Base-by-base conservation (phyloP, 23 tunicate species). In the Pegea sp. region DNA sequence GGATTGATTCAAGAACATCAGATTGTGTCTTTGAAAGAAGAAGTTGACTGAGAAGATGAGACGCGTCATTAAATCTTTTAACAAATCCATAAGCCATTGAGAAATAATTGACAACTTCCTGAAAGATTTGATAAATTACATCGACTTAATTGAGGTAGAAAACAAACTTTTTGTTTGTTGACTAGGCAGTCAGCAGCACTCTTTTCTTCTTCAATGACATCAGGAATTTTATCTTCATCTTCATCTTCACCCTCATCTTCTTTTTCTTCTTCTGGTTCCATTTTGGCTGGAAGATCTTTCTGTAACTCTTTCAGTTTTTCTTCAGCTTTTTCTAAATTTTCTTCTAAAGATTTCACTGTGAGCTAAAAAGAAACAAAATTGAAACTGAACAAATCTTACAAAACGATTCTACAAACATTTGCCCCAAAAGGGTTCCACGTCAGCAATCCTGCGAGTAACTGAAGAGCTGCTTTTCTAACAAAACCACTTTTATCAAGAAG, bases 1-100 rank as follows among this genome's bases (percentile, higher is more conserved):
- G 63, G 68, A 84, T 84, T 2, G 95, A 75, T 57, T 84, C 95
- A 30, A 84, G 30, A 2, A 84, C 76, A 59, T 84, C 95, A 33
- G 76, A 50, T n/a, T 62, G 69, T 3, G 68, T 56, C 29, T 28
- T 30, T 19, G 93, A 84, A 3, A 50, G 56, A 30, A 84, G 54
- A 2, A 84, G 57, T 22, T 84, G 79, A 59, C 76, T 63, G 30
- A 84, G 29, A 3, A 74, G 61, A 42, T 84, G 76, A 38, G 68
- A 70, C 4, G 79, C 71, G 52, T 81, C 76, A 18, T 84, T 68
- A 27, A 84, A 68, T 58, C 57, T 52, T 50, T 68, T 62, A 29
- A 74, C 95, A 74, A 84, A 84, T 18, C 28, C 44, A 0, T 69
- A 52, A 31, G 95, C 44, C 43, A 69, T 70, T 20, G 64, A 49